These are phyloP conservation scores for Macrosoma leucophasiata DNA, from an alignment of 2,888 invertebrate species.

Conservation along the genomic window DNA sequence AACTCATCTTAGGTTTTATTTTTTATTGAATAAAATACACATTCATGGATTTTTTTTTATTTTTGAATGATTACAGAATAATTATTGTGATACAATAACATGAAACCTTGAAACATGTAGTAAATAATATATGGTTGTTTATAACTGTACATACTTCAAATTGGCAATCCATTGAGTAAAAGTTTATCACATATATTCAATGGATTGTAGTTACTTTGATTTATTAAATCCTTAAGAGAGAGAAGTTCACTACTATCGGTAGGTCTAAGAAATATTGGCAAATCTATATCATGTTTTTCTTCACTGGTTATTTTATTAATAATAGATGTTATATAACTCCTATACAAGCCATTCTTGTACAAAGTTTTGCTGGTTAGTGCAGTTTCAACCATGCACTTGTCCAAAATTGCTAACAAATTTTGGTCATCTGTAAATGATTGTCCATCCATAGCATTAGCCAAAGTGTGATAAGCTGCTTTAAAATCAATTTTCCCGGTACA, in stretches of 20 bases:
- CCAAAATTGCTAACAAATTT: constrained; percentile 32
- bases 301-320: no score
- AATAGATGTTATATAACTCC: constrained; percentile 34
- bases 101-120: neutral
- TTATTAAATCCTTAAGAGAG: constrained; percentile 37
- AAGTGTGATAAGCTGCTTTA: constrained; percentile 42
- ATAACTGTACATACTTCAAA: neutral
- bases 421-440: constrained; percentile 41
- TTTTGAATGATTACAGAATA: neutral
- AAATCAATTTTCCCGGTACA: constrained; percentile 46
- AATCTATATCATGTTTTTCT: constrained; percentile 33
- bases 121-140: constrained; percentile 1
- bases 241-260: constrained; percentile 36
- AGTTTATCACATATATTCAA: constrained; percentile 41
- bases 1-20: constrained; percentile 39
- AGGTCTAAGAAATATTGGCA: constrained; percentile 33
- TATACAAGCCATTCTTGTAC: constrained; percentile 34
- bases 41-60: neutral
- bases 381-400: constrained; percentile 52
- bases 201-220: constrained; percentile 50
- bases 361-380: constrained; percentile 47
- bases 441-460: constrained; percentile 61
- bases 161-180: constrained; percentile 18
- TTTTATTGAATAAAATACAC: no score
- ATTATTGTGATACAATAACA: neutral